Conservation (phyloP, 1,140 invertebrate genomes). For the Hyles vespertilio region DNA sequence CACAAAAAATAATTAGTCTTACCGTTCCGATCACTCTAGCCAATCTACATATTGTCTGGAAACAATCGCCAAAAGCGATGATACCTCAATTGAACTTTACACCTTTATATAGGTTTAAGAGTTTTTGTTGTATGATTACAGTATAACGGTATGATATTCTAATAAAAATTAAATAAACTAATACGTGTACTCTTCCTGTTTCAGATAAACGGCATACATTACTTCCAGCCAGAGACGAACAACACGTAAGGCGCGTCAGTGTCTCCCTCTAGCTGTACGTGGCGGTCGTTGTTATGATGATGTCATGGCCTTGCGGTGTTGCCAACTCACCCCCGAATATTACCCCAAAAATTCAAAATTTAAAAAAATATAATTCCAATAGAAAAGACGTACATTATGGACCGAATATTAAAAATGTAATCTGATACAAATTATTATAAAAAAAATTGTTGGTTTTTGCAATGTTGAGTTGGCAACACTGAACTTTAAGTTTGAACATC, state of each 20-base stretch:
- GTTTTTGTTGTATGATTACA: no score
- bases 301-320: conserved; percentile 13
- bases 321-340: conserved; percentile 13
- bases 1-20: no score
- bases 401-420: neutral
- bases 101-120: no score
- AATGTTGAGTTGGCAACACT: conserved; percentile 19
- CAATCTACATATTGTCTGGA: no score
- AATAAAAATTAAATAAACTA: neutral
- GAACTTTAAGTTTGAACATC: conserved; percentile 13
- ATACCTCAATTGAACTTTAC: no score
- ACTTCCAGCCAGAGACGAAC: conserved; percentile 80
- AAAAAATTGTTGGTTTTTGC: conserved; percentile 7
- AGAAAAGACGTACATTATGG: no score
- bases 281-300: conserved; percentile 12
- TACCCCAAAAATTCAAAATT: neutral
- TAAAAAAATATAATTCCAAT: neutral
- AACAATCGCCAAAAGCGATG: no score
- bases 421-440: neutral
- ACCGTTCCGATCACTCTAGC: no score
- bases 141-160: neutral
- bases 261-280: conserved; percentile 13
- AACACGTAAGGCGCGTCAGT: conserved; percentile 53
- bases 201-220: conserved; percentile 84
- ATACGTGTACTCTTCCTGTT: conserved; percentile 34